Evolutionary conservation across 2,888 invertebrate genomes (phyloP).

Genomic region (Bimastos eiseni): DNA sequence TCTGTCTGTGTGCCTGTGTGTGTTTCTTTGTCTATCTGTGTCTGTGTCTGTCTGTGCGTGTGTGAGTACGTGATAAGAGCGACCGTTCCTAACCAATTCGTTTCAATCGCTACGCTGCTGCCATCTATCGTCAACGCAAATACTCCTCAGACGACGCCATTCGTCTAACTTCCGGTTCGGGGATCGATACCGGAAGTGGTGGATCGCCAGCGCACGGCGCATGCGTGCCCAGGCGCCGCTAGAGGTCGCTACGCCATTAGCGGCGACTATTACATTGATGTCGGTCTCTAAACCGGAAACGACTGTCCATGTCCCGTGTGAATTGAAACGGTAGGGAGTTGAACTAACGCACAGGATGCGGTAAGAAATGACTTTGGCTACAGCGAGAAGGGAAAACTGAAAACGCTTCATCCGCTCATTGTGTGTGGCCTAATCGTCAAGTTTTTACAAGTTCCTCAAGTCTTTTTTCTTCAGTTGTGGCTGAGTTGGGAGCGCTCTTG

Average conservation of each 20-base stretch:
- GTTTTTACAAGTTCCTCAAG: no score
- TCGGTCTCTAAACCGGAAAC: not conserved
- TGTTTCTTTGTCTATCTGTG: not conserved
- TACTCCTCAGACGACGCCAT: not conserved
- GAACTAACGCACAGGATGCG: not conserved
- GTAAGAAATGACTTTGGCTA: not conserved
- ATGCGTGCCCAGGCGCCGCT: conserved; percentile 1
- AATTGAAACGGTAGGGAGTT: not conserved
- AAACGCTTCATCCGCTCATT: no score
- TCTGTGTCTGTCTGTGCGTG: not conserved
- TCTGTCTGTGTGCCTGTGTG: not conserved
- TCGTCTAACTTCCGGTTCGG: not conserved
- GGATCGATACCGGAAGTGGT: conserved; percentile 6
- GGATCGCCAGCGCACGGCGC: not conserved
- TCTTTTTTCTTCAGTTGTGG: no score
- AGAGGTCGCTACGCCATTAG: not conserved
- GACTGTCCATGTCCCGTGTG: conserved; percentile 13
- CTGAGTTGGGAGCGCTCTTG: no score
- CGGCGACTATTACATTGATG: not conserved
- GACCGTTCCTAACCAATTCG: not conserved
- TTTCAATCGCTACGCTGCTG: not conserved
- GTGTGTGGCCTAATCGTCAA: no score
- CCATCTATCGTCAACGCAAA: not conserved
- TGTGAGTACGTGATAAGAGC: not conserved
- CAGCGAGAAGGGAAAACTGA: not conserved